Base-by-base conservation (phyloP, 2,113 vertebrate genomes). In the Todiramphus saurophagus region DNA sequence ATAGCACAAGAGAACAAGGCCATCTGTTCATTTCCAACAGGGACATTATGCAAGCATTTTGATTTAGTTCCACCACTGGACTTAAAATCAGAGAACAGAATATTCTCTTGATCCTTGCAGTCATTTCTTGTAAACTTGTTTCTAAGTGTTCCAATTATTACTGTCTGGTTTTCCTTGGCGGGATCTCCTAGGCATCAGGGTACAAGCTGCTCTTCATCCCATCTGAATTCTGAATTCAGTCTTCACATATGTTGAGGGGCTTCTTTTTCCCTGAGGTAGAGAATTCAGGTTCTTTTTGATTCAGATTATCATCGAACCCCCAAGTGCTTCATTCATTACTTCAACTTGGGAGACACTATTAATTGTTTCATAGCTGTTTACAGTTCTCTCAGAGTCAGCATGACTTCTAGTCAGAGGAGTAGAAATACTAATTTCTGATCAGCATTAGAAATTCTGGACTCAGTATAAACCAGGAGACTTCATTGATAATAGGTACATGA, bases 1-100 rank as follows among this genome's bases (percentile, higher is more conserved):
- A 43, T 62, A 46, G 83, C 74, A 81, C 31, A 33, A 88, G 78
- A 95, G 70, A 89, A 83, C 0, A 5, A 70, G 39, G 25, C 83
- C 95, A 97, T 93, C 87, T 97, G 96, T 85, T 95, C 37, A 50
- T 91, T 93, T 96, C 68, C 79, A 64, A 3, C 7, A 67, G 75
- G 28, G 78, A 89, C 35, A 66, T 21, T 7, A 27, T 82, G 53
- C 16, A 84, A 94, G 41, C 10, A 56, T 93, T 97, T 95, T 94
- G 69, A 91, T 95, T 93, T 94, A 78, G 27, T 87, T 95, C 48
- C 82, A 95, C 41, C 33, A 60, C 28, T 83, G 89, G 82, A 96
- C 53, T 87, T 63, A 74, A 95, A 92, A 95, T 76, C 77, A 87
- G 94, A 95, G 63, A 87, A 66, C 7, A 76, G 60, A 79, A 64